Conservation (phyloP, 2,797 vertebrate species). For the Microctenopoma stevenorrisi region DNA sequence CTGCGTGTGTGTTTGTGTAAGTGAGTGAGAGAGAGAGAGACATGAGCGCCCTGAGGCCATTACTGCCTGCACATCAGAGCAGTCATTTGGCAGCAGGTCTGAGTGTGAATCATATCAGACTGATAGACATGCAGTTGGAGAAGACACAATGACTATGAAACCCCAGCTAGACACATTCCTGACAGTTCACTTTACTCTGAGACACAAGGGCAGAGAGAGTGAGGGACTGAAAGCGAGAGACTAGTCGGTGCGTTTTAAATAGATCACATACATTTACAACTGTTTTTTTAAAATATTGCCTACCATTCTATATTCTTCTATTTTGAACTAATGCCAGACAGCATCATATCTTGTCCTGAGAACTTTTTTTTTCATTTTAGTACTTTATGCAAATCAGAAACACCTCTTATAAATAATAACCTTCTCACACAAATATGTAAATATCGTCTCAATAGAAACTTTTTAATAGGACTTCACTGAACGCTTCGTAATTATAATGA, state of each 20-base stretch:
- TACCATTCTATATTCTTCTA: neutral
- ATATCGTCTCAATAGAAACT: neutral
- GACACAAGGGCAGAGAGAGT: conserved; percentile 3
- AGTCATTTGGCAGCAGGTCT: conserved; percentile 72
- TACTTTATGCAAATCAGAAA: conserved; percentile 7
- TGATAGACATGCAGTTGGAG: conserved; percentile 64
- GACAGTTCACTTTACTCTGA: conserved; percentile 52
- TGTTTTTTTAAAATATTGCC: no score
- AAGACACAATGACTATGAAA: conserved; percentile 66
- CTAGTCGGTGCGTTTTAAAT: neutral
- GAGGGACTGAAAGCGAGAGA: neutral
- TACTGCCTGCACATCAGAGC: conserved; percentile 49
- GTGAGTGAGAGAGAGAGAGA: neutral
- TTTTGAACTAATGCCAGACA: neutral
- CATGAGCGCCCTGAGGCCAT: conserved; percentile 55
- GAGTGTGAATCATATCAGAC: conserved; percentile 69
- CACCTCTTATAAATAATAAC: neutral
- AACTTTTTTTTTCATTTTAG: neutral
- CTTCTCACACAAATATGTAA: neutral
- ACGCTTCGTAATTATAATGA: neutral
- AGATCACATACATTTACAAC: neutral
- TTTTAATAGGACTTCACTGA: neutral
- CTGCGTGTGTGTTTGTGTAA: conserved; percentile 16
- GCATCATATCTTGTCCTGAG: neutral
- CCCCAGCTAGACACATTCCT: conserved; percentile 63